Evolutionary conservation across 2,797 vertebrate genomes (phyloP).

Genomic region (Aeoliscus strigatus): DNA sequence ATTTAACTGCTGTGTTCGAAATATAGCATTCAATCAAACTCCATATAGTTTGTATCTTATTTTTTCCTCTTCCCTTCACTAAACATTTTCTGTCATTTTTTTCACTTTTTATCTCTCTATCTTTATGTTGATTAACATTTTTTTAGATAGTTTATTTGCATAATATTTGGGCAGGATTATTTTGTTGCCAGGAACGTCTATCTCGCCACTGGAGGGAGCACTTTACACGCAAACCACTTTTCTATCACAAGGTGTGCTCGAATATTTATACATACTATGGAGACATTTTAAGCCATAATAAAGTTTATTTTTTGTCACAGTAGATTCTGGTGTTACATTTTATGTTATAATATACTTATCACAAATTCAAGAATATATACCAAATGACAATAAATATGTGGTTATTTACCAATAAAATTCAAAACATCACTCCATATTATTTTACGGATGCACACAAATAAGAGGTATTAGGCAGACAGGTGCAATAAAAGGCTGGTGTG

Average conservation of each 20-base stretch:
- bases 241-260: too few species aligned
- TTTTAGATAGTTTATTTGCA: too few species aligned
- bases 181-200: background rate
- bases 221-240: conserved; percentile 2
- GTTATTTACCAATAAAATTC: conserved; percentile 13
- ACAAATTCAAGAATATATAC: conserved; percentile 44
- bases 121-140: too few species aligned
- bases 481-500: conserved; percentile 27
- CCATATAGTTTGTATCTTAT: too few species aligned
- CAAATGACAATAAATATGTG: conserved; percentile 41
- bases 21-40: too few species aligned
- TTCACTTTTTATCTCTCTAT: too few species aligned
- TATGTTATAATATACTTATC: background rate
- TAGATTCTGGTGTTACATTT: conserved; percentile 10
- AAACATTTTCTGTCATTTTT: too few species aligned
- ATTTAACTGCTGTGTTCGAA: too few species aligned
- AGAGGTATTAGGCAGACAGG: conserved; percentile 5
- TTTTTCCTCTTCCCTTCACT: too few species aligned
- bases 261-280: too few species aligned
- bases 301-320: conserved; percentile 1
- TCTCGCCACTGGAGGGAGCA: conserved; percentile 28
- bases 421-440: conserved; percentile 20
- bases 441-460: conserved; percentile 17
- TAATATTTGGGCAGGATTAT: too few species aligned
- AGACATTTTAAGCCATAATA: conserved; percentile 23